Evolutionary conservation across 2,113 vertebrate species (phyloP).

Genomic region (Melanocharis versteri): DNA sequence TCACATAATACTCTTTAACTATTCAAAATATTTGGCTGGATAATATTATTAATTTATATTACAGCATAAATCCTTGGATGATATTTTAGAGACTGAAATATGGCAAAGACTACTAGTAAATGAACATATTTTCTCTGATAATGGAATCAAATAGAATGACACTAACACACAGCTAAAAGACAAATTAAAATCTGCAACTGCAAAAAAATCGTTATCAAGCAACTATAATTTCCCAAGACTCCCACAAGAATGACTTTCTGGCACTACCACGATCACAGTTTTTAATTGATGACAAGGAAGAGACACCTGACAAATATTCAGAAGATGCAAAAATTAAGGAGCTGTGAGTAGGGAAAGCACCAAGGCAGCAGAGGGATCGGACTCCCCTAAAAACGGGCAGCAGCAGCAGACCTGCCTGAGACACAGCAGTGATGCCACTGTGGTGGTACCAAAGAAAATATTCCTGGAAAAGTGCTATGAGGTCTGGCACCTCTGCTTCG

Average conservation of each 20-base stretch:
- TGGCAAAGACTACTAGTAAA: not conserved
- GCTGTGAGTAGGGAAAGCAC: accelerated
- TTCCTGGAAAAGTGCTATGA: not conserved
- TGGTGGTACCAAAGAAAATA: not conserved
- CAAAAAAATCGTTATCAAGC: not conserved
- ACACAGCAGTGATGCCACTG: not conserved
- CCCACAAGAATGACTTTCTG: not conserved
- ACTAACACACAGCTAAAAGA: not conserved
- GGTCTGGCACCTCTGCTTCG: accelerated
- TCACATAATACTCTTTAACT: not conserved
- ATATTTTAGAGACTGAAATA: not conserved
- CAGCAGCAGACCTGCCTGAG: not conserved
- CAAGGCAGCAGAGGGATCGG: not conserved
- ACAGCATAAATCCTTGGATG: not conserved
- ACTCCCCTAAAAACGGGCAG: not conserved
- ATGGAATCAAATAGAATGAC: not conserved
- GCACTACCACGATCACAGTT: not conserved
- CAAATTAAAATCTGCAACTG: not conserved
- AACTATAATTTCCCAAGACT: not conserved
- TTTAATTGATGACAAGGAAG: not conserved
- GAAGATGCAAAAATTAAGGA: not conserved
- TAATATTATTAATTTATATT: not conserved
- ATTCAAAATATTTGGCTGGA: not conserved
- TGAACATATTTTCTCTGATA: not conserved
- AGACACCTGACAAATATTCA: not conserved